These are phyloP conservation scores for Hemicordylus capensis DNA, from an alignment of 2,113 vertebrate species.

Conservation along the genomic window DNA sequence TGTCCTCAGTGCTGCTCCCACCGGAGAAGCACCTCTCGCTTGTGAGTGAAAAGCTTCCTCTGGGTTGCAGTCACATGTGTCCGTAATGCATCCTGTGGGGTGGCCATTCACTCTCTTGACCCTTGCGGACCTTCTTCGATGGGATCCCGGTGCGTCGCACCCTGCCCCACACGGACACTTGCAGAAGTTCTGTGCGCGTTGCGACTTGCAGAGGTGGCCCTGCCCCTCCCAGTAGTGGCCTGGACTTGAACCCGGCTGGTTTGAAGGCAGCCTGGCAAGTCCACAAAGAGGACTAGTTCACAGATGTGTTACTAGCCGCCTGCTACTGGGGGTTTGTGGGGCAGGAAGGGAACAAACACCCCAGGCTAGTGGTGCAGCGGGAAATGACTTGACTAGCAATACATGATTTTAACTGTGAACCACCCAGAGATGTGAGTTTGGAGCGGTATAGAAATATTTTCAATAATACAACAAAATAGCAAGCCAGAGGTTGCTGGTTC, in stretches of 20 bases:
- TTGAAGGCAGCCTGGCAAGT: background rate
- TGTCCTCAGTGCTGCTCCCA: background rate
- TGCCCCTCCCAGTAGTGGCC: background rate
- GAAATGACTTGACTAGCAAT: too few species aligned
- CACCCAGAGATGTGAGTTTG: too few species aligned
- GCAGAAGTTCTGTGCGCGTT: background rate
- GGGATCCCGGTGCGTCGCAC: background rate
- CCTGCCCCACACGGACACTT: background rate
- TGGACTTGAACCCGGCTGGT: background rate
- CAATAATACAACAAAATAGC: too few species aligned
- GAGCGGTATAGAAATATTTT: too few species aligned
- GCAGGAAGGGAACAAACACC: too few species aligned
- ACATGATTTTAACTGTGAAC: too few species aligned
- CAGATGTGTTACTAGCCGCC: background rate
- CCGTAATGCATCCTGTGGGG: conserved; percentile 18
- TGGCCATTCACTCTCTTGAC: conserved; percentile 45
- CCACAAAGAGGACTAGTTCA: too few species aligned
- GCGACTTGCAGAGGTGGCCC: background rate
- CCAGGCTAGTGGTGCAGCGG: background rate
- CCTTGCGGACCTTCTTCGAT: too few species aligned
- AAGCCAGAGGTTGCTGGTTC: too few species aligned
- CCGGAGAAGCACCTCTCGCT: background rate
- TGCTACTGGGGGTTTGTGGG: background rate
- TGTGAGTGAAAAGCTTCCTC: background rate
- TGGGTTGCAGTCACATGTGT: background rate